Conservation (phyloP, 53 echinoderm and acorn worm species). For the Glandiceps talaboti region DNA sequence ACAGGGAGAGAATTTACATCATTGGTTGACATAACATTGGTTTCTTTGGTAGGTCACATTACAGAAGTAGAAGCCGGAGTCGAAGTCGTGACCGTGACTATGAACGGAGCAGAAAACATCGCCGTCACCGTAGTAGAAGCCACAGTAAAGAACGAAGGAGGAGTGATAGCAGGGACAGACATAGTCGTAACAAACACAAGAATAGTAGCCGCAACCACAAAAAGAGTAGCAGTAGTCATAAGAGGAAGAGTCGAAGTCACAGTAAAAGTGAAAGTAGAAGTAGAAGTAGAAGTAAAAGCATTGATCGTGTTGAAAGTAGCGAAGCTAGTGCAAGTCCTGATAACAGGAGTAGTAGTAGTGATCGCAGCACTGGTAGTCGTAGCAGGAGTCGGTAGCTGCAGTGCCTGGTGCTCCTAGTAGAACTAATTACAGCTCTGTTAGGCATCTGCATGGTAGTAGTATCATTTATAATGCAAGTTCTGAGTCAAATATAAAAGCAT, state of each 20-base stretch:
- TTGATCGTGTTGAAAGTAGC: constrained; percentile 1
- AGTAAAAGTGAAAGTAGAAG: neutral
- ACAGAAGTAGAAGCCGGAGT: constrained; percentile 25
- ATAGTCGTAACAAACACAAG: neutral
- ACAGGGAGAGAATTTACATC: too few relatives aligned
- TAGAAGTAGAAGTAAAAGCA: neutral
- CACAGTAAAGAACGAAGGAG: constrained; percentile 12
- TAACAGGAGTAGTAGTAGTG: constrained; percentile 2
- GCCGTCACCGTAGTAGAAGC: constrained; percentile 7
- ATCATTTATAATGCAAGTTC: too few relatives aligned
- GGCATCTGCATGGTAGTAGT: too few relatives aligned
- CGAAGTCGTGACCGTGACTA: constrained; percentile 14
- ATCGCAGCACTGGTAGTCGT: constrained; percentile 14
- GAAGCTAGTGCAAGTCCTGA: constrained; percentile 10
- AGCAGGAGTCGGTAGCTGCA: neutral
- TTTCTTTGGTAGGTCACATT: constrained; percentile 3
- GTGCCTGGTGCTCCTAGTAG: too few relatives aligned
- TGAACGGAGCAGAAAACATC: constrained; percentile 2
- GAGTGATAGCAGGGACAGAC: constrained; percentile 24
- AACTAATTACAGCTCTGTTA: too few relatives aligned
- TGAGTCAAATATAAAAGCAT: neutral
- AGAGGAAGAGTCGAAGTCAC: neutral
- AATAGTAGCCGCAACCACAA: neutral
- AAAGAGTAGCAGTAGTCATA: neutral
- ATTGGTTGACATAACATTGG: too few relatives aligned